Percentiles rank a stretch among this genome's conserved stretches.
Conservation (phyloP, 2,888 invertebrate species). For the Cistogaster globosa region DNA sequence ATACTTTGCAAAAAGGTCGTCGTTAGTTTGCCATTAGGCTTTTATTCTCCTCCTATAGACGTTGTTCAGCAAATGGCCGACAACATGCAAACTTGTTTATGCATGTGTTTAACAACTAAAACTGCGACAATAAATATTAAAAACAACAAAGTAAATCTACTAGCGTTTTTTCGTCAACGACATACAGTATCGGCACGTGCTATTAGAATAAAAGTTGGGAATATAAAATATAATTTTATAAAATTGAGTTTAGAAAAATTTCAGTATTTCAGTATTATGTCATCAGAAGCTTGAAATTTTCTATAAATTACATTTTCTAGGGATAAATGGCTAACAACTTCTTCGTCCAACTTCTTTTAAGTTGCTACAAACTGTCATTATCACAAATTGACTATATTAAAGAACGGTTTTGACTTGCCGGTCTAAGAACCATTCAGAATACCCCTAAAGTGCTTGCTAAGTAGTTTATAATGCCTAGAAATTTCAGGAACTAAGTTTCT, state of each 20-base stretch:
- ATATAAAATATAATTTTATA: neutral
- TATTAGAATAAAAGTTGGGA: neutral
- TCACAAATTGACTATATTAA: too few species aligned
- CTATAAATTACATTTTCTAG: too few species aligned
- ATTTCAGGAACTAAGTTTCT: too few species aligned
- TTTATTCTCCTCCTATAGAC: conserved; percentile 46
- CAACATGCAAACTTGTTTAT: conserved; percentile 72
- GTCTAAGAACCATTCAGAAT: too few species aligned
- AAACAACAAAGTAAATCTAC: conserved; percentile 23
- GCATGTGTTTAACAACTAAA: conserved; percentile 72
- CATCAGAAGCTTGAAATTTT: too few species aligned
- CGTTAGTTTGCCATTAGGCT: conserved; percentile 69
- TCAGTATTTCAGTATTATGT: too few species aligned
- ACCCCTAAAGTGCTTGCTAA: too few species aligned
- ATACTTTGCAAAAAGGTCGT: conserved; percentile 32
- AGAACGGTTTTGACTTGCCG: too few species aligned
- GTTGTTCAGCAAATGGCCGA: conserved; percentile 64
- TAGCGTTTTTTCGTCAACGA: conserved; percentile 3
- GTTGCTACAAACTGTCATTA: too few species aligned
- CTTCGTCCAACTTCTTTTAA: too few species aligned
- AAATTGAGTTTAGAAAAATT: neutral
- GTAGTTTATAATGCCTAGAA: too few species aligned
- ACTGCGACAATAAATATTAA: conserved; percentile 67
- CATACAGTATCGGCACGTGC: conserved; percentile 30
- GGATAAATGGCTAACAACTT: too few species aligned